Base-by-base conservation (phyloP, 1,140 invertebrate species). In the Ylistrum balloti region DNA sequence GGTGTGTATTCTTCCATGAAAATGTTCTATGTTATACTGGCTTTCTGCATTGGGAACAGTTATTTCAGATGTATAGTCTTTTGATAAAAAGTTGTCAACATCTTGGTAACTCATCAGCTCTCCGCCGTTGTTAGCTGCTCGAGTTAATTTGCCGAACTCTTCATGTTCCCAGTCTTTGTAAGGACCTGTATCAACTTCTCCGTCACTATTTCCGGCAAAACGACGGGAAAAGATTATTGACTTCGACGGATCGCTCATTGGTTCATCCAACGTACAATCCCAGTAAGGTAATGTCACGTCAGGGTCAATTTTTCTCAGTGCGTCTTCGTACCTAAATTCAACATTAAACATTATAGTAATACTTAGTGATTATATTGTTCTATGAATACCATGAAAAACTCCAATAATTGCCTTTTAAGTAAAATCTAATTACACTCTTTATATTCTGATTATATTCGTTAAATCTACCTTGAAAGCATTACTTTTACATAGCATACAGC, bases 211-310 rank as follows among this genome's bases (percentile, higher is more conserved):
- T 0, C 89, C 89, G 33, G 87, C 87, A 35, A 87, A 90, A 38
- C 87, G 74, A n/a, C 41, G 32, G 32, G 34, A 87, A 41, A 41
- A 90, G 11, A 90, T 45, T 7, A 48, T 22, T 10, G 89, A 86
- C 22, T 85, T 28, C 0, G 89, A 87, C 0, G 89, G 89, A 20
- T 90, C 86, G 1, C 34, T 32, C 91, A 92, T 86, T 28, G 45
- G 35, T 17, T 41, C 88, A 74, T 92, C 89, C 20, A 92, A 34
- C 0, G 91, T 56, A 22, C 87, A 86, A 48, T 92, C 89, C 91
- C 91, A 92, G 74, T 88, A 92, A 0, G 91, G 91, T 32, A 92
- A 38, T 20, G 88, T 35, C 22, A 91, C 74, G 56, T 86, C 88
- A 11, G 85, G 74, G 0, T 74, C 89, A 17, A 87, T 45, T n/a